A percentile compares a stretch with the other conserved stretches of the same genome.
Conservation (phyloP, 2,113 vertebrate genomes). For the Tenrec ecaudatus region DNA sequence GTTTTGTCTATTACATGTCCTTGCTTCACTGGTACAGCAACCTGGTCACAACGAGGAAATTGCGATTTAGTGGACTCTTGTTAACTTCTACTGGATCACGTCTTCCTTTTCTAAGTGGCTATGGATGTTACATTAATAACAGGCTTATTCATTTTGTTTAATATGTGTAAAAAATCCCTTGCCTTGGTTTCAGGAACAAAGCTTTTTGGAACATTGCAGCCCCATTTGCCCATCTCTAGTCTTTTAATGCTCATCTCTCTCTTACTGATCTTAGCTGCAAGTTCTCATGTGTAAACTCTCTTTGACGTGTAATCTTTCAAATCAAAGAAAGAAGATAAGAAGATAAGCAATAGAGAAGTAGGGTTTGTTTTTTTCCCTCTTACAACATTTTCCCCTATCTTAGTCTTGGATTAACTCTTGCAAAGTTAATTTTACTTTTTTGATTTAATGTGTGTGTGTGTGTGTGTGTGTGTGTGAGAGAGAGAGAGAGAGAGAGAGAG, state of each 20-base stretch:
- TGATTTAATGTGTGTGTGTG: neutral
- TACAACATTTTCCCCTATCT: neutral
- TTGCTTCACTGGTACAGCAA: neutral
- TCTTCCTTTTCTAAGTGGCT: conserved; percentile 40
- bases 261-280: neutral
- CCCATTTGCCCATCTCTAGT: neutral
- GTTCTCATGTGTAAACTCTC: neutral
- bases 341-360: conserved; percentile 7
- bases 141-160: conserved; percentile 25
- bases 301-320: neutral
- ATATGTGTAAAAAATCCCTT: neutral
- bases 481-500: no score
- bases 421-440: neutral
- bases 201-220: neutral
- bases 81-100: neutral
- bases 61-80: conserved; percentile 2
- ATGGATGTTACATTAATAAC: conserved; percentile 21
- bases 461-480: no score
- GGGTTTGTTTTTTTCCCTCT: neutral
- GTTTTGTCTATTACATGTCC: neutral
- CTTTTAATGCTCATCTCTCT: neutral
- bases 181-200: conserved; percentile 33
- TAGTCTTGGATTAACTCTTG: conserved; percentile 24
- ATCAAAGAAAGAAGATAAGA: no score
- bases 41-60: conserved; percentile 44